Evolutionary conservation across 2,888 invertebrate genomes (phyloP).

Genomic region (Amblyjoppa proteus): DNA sequence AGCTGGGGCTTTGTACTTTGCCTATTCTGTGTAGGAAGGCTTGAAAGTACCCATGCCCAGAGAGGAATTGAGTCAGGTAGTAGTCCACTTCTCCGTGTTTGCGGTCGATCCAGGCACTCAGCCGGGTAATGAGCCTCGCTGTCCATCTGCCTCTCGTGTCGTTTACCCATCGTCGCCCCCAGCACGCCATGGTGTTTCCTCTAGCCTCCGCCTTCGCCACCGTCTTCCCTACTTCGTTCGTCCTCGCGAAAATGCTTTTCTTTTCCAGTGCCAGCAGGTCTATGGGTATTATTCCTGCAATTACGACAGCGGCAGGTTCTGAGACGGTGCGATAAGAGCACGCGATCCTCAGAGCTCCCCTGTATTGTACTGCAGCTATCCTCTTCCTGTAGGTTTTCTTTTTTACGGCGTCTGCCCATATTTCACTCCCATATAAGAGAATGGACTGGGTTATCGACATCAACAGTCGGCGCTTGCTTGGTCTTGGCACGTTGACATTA

Average conservation of each 20-base stretch:
- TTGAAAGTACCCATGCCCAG: slow-evolving; percentile 68
- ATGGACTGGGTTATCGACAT: slow-evolving; percentile 65
- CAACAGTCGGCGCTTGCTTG: slow-evolving; percentile 61
- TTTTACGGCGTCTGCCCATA: slow-evolving; percentile 63
- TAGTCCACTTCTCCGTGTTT: slow-evolving; percentile 64
- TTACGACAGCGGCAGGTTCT: slow-evolving; percentile 66
- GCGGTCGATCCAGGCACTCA: slow-evolving; percentile 52
- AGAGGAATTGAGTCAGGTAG: slow-evolving; percentile 66
- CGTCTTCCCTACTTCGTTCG: not conserved
- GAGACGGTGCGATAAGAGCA: slow-evolving; percentile 72
- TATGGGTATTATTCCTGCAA: slow-evolving; percentile 69
- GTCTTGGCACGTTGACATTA: slow-evolving; percentile 44
- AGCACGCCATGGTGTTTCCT: slow-evolving; percentile 38
- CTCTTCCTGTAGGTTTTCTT: slow-evolving; percentile 63
- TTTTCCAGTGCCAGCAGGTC: slow-evolving; percentile 67
- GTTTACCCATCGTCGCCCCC: slow-evolving; percentile 64
- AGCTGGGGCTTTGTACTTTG: slow-evolving; percentile 28
- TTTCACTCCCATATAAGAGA: slow-evolving; percentile 68
- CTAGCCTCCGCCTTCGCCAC: slow-evolving; percentile 15
- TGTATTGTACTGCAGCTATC: slow-evolving; percentile 60
- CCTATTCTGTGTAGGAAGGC: slow-evolving; percentile 57
- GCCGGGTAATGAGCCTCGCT: slow-evolving; percentile 43
- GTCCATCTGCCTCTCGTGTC: slow-evolving; percentile 63
- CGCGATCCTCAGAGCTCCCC: slow-evolving; percentile 63
- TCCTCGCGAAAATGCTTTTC: slow-evolving; percentile 18